Evolutionary conservation across 2,888 invertebrate genomes (phyloP), one percentile per base, ranked within the genome.

Genomic region (Nebria brevicollis): DNA sequence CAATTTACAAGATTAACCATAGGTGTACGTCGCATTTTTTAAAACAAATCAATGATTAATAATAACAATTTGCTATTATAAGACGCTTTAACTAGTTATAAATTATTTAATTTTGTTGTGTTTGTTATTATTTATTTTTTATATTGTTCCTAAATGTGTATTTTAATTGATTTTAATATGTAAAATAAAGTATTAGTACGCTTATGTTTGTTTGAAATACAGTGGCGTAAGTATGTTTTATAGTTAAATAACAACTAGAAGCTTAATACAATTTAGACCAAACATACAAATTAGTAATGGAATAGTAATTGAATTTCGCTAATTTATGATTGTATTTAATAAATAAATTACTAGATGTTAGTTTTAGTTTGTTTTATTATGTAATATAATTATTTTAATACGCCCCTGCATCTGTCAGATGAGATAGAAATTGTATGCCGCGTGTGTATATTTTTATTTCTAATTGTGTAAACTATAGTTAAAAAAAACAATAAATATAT

Each of bases 401-500:
- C 74, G 74, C 78, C 66, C 73, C 74, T 73, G 78, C 20, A 4
- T 77, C 1, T 70, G 8, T 72, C 70, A 11, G 8, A 13, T n/a
- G 7, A 41, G 78, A 6, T 41, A 74, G 78, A 66, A 7, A 34
- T 34, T 54, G 77, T 15, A 43, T 72, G 26, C 26, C 43, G 15
- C 25, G 26, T 77, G 26, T 41, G 7, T 41, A 65, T 64, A 15
- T n/a, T 43, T 54, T 34, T 34, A 34, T 34, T 34, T 34, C 34
- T 34, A 34, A 34, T 34, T 34, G 2, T 13, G 7, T 54, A 54
- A 54, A 3, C 54, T 54, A 54, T 54, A 5, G 54, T 7, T 8
- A 54, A 54, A 54, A 54, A 54, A 54, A 54, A 54, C 66, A 75
- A 79, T 79, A 68, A 66, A 66, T 68, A 79, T 68, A 43, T 72